These are phyloP conservation scores for Araneus ventricosus DNA, from an alignment of 1,140 invertebrate genomes.

Conservation along the genomic window DNA sequence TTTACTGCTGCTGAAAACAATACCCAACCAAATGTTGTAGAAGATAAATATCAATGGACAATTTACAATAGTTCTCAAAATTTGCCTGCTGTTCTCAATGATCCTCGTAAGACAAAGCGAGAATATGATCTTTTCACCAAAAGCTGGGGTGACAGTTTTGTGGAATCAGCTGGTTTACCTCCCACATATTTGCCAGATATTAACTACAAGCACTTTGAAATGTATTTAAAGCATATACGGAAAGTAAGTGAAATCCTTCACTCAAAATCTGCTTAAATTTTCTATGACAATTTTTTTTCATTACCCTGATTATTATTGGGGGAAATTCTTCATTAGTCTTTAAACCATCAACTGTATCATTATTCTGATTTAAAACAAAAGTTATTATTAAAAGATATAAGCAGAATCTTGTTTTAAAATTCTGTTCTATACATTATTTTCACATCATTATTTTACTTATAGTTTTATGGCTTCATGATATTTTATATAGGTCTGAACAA, in stretches of 20 bases:
- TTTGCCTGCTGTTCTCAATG: constrained; percentile 96
- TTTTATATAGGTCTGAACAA: too few species aligned
- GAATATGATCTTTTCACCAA: constrained; percentile 92
- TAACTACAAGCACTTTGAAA: constrained; percentile 90
- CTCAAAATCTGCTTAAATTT: neutral
- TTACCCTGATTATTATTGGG: too few species aligned
- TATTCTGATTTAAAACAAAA: too few species aligned
- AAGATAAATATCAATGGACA: constrained; percentile 82
- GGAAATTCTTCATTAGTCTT: too few species aligned
- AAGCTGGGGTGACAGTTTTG: constrained; percentile 97
- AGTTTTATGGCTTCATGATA: too few species aligned
- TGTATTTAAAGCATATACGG: constrained; percentile 87
- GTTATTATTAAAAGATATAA: too few species aligned
- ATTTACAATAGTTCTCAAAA: constrained; percentile 89
- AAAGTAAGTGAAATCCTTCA: constrained; percentile 73
- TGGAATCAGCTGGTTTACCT: constrained; percentile 89
- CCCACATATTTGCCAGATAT: constrained; percentile 92
- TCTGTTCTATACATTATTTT: too few species aligned
- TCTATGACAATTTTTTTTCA: too few species aligned
- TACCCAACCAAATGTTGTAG: constrained; percentile 79
- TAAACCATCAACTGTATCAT: too few species aligned
- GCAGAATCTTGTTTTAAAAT: too few species aligned
- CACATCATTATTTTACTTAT: too few species aligned
- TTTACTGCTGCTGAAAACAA: constrained; percentile 64
- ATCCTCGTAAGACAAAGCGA: constrained; percentile 89